phyloP scores from a whole-genome alignment of 1,140 invertebrate species.

The Drosophila lini region DNA sequence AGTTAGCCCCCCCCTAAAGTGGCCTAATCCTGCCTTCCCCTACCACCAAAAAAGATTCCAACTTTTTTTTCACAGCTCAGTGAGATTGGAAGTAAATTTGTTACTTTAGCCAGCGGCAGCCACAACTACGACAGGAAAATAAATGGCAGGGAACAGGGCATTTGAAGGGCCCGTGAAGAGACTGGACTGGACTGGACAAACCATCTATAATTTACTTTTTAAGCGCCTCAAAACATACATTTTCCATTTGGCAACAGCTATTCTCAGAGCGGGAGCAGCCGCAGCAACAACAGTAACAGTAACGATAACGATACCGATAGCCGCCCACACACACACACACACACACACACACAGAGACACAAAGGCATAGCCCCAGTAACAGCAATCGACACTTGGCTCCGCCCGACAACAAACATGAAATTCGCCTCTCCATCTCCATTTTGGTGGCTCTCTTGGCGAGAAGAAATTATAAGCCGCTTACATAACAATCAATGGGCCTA shows the following conservation, averaged over 20 bases:
- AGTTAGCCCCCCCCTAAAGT: neutral
- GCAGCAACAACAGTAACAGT: slow-evolving; percentile 7
- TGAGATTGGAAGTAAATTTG: slow-evolving; percentile 8
- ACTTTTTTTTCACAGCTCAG: slow-evolving; percentile 32
- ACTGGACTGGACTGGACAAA: slow-evolving; percentile 1
- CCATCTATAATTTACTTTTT: slow-evolving; percentile 59
- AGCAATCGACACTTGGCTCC: slow-evolving; percentile 48
- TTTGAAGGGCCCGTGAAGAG: neutral
- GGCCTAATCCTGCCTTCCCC: slow-evolving; percentile 2
- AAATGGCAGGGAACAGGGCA: slow-evolving; percentile 5
- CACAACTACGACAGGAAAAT: slow-evolving; percentile 8
- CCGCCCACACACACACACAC: slow-evolving; percentile 21
- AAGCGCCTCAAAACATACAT: slow-evolving; percentile 64
- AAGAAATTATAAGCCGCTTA: slow-evolving; percentile 67
- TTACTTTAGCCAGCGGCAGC: slow-evolving; percentile 18
- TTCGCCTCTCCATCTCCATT: slow-evolving; percentile 21
- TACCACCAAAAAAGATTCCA: neutral
- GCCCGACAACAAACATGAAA: slow-evolving; percentile 49
- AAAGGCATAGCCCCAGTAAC: slow-evolving; percentile 11
- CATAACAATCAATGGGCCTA: slow-evolving; percentile 57
- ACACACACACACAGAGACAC: too few relatives aligned
- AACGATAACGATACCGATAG: slow-evolving; percentile 46
- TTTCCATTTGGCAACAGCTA: slow-evolving; percentile 64
- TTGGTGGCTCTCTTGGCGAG: slow-evolving; percentile 16
- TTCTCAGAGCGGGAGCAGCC: slow-evolving; percentile 16